Conservation (phyloP, 2,797 vertebrate species). For the Hirundo rustica region DNA sequence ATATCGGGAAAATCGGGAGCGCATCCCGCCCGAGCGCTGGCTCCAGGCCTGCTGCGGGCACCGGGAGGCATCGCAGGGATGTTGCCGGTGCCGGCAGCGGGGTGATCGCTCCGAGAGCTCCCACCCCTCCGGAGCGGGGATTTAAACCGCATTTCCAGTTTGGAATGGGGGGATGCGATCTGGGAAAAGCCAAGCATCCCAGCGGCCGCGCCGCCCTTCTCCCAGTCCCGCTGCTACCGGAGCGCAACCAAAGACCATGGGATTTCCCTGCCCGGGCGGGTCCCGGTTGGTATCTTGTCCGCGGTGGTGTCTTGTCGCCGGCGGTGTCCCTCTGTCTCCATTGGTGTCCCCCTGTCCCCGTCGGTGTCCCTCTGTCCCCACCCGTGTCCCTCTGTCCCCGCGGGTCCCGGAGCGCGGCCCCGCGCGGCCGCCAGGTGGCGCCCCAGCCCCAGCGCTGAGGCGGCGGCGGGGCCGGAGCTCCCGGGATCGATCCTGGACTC, state of each 20-base stretch:
- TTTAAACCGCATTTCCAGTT: neutral
- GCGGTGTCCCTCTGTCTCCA: neutral
- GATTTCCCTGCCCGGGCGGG: slow-evolving; percentile 23
- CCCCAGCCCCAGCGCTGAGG: slow-evolving; percentile 49
- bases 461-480: neutral
- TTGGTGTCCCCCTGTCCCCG: neutral
- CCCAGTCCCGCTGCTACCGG: neutral
- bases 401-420: neutral
- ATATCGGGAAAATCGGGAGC: neutral
- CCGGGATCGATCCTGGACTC: accelerated
- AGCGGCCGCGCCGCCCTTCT: neutral
- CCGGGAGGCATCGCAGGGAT: neutral
- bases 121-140: neutral
- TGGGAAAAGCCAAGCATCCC: neutral
- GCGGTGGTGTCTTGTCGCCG: neutral
- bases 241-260: slow-evolving; percentile 68
- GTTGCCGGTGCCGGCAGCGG: neutral
- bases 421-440: slow-evolving; percentile 71
- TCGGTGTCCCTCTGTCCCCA: neutral
- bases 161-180: neutral
- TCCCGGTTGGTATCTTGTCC: slow-evolving; percentile 58
- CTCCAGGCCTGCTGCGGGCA: neutral
- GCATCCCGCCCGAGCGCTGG: neutral
- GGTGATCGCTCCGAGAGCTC: neutral
- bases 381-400: neutral